A percentile compares a stretch with the other conserved stretches of the same genome.
phyloP scores from a whole-genome alignment of 2,888 invertebrate species.

The Microdon myrmicae region DNA sequence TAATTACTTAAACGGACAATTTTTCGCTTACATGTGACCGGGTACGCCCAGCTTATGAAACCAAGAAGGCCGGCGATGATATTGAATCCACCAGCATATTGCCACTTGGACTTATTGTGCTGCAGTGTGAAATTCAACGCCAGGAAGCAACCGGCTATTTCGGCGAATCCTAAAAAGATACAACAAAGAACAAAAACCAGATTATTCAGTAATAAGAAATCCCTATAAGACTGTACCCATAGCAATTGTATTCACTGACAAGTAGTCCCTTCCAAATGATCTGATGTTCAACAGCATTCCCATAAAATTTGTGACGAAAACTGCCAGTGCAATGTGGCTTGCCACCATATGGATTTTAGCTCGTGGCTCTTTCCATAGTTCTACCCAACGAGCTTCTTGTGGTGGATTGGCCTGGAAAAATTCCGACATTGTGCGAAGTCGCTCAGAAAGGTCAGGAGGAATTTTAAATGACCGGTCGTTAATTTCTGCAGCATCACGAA shows the following conservation, averaged over 20 bases:
- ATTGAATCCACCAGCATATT: constrained; percentile 64
- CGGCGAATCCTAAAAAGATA: constrained; percentile 61
- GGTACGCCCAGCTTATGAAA: constrained; percentile 65
- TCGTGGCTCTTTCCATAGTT: constrained; percentile 62
- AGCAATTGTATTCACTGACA: constrained; percentile 65
- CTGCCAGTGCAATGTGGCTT: constrained; percentile 64
- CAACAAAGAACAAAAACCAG: background rate
- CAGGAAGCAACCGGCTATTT: constrained; percentile 66
- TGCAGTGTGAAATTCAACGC: constrained; percentile 64
- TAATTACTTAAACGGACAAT: too few relatives aligned
- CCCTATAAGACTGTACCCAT: constrained; percentile 60
- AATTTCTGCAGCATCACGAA: constrained; percentile 62
- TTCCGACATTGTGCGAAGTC: constrained; percentile 59
- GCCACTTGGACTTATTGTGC: constrained; percentile 65
- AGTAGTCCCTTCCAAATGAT: constrained; percentile 65
- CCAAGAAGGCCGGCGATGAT: constrained; percentile 65
- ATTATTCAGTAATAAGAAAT: background rate
- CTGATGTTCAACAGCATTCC: constrained; percentile 67
- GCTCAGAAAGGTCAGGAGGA: constrained; percentile 61
- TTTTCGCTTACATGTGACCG: constrained; percentile 61
- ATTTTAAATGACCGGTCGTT: constrained; percentile 63
- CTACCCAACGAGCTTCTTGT: constrained; percentile 59
- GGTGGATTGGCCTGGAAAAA: constrained; percentile 57
- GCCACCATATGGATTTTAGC: constrained; percentile 63
- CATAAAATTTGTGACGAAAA: constrained; percentile 66